Percentiles rank a stretch among this genome's conserved stretches.
phyloP scores from a whole-genome alignment of 2,888 invertebrate genomes.

The Podabrus alpinus region DNA sequence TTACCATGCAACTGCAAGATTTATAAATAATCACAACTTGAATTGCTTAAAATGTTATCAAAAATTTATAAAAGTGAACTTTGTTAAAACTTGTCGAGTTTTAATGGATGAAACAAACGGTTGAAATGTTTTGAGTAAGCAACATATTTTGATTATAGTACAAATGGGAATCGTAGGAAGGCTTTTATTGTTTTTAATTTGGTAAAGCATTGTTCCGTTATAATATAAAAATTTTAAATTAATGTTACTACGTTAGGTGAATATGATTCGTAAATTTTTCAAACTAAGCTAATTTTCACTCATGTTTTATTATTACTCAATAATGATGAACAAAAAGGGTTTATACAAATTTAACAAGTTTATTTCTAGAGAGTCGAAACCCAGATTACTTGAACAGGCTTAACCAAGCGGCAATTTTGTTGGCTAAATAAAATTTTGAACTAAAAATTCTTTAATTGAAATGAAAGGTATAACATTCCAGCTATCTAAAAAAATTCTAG shows the following conservation, averaged over 20 bases:
- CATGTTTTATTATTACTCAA: background rate
- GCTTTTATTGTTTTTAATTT: background rate
- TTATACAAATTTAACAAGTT: background rate
- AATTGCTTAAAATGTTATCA: background rate
- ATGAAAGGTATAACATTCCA: background rate
- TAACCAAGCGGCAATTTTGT: background rate
- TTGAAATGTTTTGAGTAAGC: background rate
- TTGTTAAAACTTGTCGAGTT: background rate
- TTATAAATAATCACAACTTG: background rate
- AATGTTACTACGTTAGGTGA: background rate
- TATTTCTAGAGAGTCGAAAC: background rate
- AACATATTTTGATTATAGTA: background rate
- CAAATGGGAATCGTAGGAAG: background rate
- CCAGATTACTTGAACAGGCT: background rate
- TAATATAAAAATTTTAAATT: background rate
- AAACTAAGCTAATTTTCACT: background rate
- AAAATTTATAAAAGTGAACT: background rate
- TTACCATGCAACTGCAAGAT: background rate
- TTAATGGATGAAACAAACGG: background rate
- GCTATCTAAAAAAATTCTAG: background rate
- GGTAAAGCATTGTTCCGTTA: background rate
- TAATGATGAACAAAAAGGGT: background rate
- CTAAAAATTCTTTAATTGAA: background rate
- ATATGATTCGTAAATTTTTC: background rate
- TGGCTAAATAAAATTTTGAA: background rate